Conservation (phyloP, 1,140 invertebrate genomes). For the Thrips palmi region DNA sequence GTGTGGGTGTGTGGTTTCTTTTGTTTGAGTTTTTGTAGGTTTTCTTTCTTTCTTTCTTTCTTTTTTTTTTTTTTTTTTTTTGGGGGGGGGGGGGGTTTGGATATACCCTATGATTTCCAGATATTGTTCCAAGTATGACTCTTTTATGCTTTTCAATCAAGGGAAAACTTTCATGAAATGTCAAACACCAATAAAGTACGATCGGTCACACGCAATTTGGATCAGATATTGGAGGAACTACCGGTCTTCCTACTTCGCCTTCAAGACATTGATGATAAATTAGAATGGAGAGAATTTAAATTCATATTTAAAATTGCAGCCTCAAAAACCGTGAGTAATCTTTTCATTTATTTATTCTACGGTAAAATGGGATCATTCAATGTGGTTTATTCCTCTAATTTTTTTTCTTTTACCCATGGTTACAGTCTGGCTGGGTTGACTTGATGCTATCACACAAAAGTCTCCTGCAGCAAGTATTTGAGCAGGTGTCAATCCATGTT, state of each 20-base stretch:
- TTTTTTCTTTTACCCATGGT: constrained; percentile 12
- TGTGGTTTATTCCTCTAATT: too few relatives aligned
- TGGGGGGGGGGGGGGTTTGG: too few relatives aligned
- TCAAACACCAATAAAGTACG: constrained; percentile 33
- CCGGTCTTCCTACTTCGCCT: constrained; percentile 38
- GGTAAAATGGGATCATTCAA: constrained; percentile 8
- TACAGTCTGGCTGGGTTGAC: constrained; percentile 31
- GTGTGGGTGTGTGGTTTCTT: neutral
- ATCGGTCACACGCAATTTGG: constrained; percentile 36
- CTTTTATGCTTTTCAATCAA: constrained; percentile 18
- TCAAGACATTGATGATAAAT: constrained; percentile 42
- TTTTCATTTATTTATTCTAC: constrained; percentile 6
- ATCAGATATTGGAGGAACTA: constrained; percentile 39
- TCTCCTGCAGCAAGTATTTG: constrained; percentile 23
- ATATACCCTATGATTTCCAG: too few relatives aligned
- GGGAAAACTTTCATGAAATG: constrained; percentile 38
- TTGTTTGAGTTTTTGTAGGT: neutral
- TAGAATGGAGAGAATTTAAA: constrained; percentile 48
- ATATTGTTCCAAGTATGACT: neutral
- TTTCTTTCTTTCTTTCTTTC: neutral
- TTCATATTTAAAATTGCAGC: constrained; percentile 48
- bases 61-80: constrained; percentile 8
- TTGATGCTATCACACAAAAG: constrained; percentile 30
- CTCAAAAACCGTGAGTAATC: constrained; percentile 41
- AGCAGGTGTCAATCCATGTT: constrained; percentile 32